Base-by-base conservation (phyloP, 2,113 vertebrate species). In the Elachura formosa region DNA sequence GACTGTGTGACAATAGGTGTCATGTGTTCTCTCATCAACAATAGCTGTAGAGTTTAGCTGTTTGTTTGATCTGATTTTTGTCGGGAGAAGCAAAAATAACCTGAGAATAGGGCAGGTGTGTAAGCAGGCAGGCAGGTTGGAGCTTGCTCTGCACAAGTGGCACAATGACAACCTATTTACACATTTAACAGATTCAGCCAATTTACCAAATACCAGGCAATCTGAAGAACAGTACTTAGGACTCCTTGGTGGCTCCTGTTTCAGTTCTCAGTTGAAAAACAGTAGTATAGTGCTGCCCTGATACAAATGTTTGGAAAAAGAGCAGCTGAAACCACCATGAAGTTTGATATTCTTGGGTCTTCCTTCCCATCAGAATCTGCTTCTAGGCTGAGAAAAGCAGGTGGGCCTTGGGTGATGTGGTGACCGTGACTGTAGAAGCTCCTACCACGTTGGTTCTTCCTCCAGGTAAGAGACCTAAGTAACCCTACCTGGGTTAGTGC, bases 81-180 rank as follows among this genome's bases (percentile, higher is more conserved):
- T 33, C 11, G 4, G 16, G 14, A 80, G 34, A 90, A 90, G 14
- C 7, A 84, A 63, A 6, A 26, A 5, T 56, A 86, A 34, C 6
- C 12, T 0, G 0, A 74, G 55, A 62, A 34, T 2, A 8, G 11
- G 11, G 3, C 6, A 73, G n/a, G 14, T 1, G 0, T 12, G 12
- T 6, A 59, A 46, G 16, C 10, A 46, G n/a, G 12, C 9, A 71
- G 9, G 5, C 11, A 43, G 45, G 33, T 51, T 67, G 66, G 33
- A 82, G 40, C 22, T 87, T 55, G 21, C 22, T 61, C 28, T 59
- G 38, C n/a, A 64, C 34, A 7, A 38, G 28, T 59, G n/a, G 36
- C 11, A 4, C 41, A 73, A n/a, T 40, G 9, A 40, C 25, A 55
- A 21, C 12, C 10, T 41, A 16, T 75, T 78, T 55, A 36, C 8